A percentile compares a stretch with the other conserved stretches of the same genome.
Evolutionary conservation across 2,797 vertebrate genomes (phyloP).

Genomic region (Tinamus major): DNA sequence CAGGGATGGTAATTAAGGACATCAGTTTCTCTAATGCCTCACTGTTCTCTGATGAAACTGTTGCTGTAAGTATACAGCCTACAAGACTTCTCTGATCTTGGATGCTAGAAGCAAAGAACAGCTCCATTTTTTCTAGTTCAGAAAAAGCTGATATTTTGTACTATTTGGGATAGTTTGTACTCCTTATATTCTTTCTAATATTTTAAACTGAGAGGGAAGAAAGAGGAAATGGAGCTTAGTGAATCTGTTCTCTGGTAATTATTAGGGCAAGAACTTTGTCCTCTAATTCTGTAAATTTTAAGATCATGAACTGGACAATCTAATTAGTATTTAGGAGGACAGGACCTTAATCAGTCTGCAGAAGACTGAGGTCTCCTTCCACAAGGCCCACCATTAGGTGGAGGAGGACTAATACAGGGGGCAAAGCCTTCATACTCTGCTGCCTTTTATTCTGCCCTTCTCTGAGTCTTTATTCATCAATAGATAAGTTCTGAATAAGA

Average conservation of each 20-base stretch:
- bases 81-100: background rate
- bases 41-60: background rate
- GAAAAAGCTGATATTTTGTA: no score
- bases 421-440: background rate
- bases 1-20: background rate
- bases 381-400: background rate
- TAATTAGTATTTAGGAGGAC: background rate
- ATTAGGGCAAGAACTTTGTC: background rate
- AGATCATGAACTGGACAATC: background rate
- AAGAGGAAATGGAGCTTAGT: background rate
- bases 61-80: background rate
- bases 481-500: background rate
- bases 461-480: background rate
- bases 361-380: background rate
- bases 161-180: background rate
- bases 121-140: background rate
- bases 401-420: background rate
- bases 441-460: background rate
- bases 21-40: background rate
- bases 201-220: background rate
- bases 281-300: background rate
- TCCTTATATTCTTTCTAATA: background rate
- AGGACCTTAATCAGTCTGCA: background rate
- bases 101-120: background rate
- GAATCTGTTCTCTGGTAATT: background rate